phyloP scores from a whole-genome alignment of 2,797 vertebrate species.

The Distichodus sexfasciatus region DNA sequence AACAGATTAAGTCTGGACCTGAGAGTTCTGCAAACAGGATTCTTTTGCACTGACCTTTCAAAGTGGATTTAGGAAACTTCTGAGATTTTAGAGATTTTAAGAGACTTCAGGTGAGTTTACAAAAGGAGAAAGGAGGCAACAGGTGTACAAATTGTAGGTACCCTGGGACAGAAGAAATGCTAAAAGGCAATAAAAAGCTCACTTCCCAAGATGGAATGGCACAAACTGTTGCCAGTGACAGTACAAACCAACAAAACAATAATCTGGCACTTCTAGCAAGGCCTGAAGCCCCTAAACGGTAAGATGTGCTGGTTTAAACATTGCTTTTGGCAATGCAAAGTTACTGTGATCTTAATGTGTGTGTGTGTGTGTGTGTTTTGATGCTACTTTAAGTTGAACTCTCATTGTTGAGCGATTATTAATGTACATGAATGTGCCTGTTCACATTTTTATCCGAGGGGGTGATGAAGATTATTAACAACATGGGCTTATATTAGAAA shows the following conservation, averaged over 20 bases:
- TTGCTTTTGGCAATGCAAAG: not conserved
- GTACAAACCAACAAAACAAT: conserved; percentile 39
- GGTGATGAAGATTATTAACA: no score
- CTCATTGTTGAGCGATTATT: no score
- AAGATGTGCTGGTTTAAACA: conserved; percentile 27
- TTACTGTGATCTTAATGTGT: no score
- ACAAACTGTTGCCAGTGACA: conserved; percentile 16
- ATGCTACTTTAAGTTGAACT: no score
- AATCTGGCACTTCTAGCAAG: conserved; percentile 28
- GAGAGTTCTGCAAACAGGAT: no score
- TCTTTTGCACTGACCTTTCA: not conserved
- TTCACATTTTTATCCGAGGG: no score
- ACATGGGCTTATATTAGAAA: no score
- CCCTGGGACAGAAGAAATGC: conserved; percentile 38
- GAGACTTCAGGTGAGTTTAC: not conserved
- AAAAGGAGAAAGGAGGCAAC: not conserved
- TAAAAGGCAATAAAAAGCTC: conserved; percentile 38
- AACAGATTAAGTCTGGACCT: no score
- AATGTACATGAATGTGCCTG: no score
- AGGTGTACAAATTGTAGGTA: not conserved
- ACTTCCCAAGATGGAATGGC: conserved; percentile 24
- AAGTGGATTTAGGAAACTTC: not conserved
- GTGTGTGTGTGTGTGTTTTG: no score
- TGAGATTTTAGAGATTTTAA: not conserved
- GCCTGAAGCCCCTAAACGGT: conserved; percentile 35